phyloP scores from a whole-genome alignment of 2,888 invertebrate genomes.

The Thalpophila matura region DNA sequence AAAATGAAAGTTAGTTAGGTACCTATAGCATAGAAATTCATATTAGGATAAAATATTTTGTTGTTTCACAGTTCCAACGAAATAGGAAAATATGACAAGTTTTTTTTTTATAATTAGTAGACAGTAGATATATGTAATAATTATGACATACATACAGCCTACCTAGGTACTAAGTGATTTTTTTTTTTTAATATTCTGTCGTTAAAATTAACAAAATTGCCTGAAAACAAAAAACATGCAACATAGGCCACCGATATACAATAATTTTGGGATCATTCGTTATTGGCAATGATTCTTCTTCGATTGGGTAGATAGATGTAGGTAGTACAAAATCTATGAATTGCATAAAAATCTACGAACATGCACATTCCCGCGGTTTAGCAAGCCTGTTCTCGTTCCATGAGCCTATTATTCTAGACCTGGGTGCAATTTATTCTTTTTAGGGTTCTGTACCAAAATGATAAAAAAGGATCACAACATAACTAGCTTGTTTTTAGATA shows the following conservation, averaged over 20 bases:
- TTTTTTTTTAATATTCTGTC: background rate
- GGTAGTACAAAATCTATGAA: background rate
- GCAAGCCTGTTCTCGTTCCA: constrained; percentile 16
- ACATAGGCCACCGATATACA: background rate
- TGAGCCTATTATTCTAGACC: background rate
- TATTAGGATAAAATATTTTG: background rate
- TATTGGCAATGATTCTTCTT: background rate
- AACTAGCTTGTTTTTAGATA: no score
- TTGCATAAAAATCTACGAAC: constrained; percentile 22
- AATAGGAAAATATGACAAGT: constrained; percentile 13
- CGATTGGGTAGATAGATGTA: background rate
- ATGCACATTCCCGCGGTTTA: constrained; percentile 36
- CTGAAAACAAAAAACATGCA: constrained; percentile 43
- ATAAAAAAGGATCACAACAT: no score
- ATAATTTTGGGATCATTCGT: background rate
- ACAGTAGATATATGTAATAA: no score
- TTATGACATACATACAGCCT: constrained; percentile 11
- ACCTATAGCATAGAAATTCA: background rate
- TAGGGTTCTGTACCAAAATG: no score
- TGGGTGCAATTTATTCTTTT: no score
- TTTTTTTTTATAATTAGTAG: no score
- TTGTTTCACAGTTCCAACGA: constrained; percentile 11
- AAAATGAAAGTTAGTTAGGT: background rate
- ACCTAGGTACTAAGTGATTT: constrained; percentile 1
- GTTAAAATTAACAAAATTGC: background rate